Percentiles rank a stretch among this genome's conserved stretches.
These are phyloP conservation scores for Melanotaenia trifasciata DNA, from an alignment of 2,797 vertebrate genomes.

Conservation along the genomic window DNA sequence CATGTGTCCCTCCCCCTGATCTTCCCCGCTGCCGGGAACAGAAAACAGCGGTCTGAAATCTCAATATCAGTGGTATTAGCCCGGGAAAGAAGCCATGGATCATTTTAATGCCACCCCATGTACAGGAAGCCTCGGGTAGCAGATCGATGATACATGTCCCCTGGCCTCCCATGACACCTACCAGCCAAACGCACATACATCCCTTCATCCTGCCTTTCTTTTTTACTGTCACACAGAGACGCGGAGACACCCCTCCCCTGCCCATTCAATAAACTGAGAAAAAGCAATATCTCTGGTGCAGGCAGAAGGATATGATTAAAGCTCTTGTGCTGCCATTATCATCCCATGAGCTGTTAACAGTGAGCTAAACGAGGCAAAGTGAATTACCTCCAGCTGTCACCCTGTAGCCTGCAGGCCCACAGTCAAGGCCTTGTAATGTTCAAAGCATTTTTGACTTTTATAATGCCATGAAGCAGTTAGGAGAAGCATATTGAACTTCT, in stretches of 20 bases:
- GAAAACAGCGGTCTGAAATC: slow-evolving; percentile 70
- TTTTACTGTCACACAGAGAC: slow-evolving; percentile 18
- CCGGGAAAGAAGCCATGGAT: slow-evolving; percentile 70
- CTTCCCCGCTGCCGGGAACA: slow-evolving; percentile 45
- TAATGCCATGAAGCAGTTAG: slow-evolving; percentile 53
- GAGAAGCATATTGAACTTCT: slow-evolving; percentile 19
- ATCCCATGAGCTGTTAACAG: slow-evolving; percentile 74
- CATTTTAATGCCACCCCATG: slow-evolving; percentile 77
- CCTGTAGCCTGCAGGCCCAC: slow-evolving; percentile 63
- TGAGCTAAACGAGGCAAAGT: slow-evolving; percentile 78
- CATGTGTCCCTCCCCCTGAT: slow-evolving; percentile 22
- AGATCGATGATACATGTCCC: slow-evolving; percentile 72
- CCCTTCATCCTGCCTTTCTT: background rate
- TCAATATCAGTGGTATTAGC: slow-evolving; percentile 74
- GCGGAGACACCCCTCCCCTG: slow-evolving; percentile 28
- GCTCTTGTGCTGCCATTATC: slow-evolving; percentile 64
- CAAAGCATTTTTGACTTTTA: slow-evolving; percentile 44
- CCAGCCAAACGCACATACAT: slow-evolving; percentile 26
- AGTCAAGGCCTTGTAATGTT: slow-evolving; percentile 63
- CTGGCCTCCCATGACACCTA: slow-evolving; percentile 62
- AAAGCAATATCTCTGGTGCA: slow-evolving; percentile 80
- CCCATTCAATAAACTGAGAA: slow-evolving; percentile 69
- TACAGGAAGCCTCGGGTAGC: slow-evolving; percentile 66
- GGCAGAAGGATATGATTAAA: slow-evolving; percentile 81
- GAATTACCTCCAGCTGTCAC: slow-evolving; percentile 80